phyloP scores from a whole-genome alignment of 2,113 vertebrate species.

The Sinocyclocheilus grahami region DNA sequence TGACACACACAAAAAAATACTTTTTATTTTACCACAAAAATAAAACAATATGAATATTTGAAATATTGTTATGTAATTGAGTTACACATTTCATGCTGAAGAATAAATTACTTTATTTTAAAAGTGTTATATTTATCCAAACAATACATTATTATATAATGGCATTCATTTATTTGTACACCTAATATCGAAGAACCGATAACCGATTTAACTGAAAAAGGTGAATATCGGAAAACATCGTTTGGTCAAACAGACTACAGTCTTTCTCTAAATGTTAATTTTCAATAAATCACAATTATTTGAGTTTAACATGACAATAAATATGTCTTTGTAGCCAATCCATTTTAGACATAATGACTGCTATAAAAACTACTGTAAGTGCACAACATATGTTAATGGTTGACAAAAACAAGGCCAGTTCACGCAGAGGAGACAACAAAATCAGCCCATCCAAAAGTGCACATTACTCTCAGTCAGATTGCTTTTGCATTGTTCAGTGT shows the following conservation, averaged over 20 bases:
- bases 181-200: background rate
- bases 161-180: background rate
- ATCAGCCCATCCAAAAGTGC: conserved; percentile 53
- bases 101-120: background rate
- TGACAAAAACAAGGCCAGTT: conserved; percentile 48
- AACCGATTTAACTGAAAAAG: background rate
- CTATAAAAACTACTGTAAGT: background rate
- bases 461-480: conserved; percentile 52
- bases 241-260: background rate
- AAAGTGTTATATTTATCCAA: background rate
- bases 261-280: background rate
- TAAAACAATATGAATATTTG: background rate
- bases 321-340: background rate
- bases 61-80: background rate
- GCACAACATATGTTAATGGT: conserved; percentile 11
- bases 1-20: background rate
- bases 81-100: background rate
- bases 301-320: background rate
- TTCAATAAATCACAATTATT: background rate
- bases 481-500: conserved; percentile 46
- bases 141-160: background rate
- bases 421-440: conserved; percentile 39
- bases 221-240: background rate
- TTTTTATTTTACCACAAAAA: background rate
- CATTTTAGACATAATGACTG: background rate